phyloP scores from a whole-genome alignment of 2,797 vertebrate species.

The Falco novaeseelandiae region DNA sequence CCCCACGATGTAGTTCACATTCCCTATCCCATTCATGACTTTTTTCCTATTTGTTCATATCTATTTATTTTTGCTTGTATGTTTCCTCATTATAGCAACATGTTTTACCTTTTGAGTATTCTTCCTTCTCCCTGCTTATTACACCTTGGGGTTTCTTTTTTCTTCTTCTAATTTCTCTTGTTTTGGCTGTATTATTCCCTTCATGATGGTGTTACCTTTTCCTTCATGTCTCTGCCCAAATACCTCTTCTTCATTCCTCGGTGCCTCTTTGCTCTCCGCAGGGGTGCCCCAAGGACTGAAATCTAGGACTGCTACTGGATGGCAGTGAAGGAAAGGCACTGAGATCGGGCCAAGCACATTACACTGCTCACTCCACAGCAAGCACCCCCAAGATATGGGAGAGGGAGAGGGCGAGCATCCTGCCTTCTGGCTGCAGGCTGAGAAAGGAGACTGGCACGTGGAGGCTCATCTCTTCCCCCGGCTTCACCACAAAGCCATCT shows the following conservation, averaged over 20 bases:
- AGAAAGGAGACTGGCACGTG: background rate
- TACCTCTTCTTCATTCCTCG: background rate
- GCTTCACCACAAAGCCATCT: background rate
- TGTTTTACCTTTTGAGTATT: background rate
- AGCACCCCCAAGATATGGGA: background rate
- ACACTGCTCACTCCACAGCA: background rate
- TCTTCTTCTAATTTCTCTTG: background rate
- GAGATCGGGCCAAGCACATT: background rate
- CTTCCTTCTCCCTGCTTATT: background rate
- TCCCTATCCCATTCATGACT: background rate
- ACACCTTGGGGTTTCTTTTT: background rate
- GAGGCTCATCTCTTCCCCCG: background rate
- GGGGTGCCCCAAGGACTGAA: background rate
- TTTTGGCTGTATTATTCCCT: background rate
- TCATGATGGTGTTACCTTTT: background rate
- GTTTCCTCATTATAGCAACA: background rate
- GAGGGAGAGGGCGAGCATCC: background rate
- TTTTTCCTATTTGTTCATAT: background rate
- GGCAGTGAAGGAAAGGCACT: background rate
- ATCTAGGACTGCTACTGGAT: background rate
- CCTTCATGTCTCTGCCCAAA: background rate
- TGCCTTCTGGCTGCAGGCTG: background rate
- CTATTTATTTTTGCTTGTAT: background rate
- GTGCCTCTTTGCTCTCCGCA: background rate
- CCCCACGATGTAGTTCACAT: background rate